Conservation (phyloP, 2,113 vertebrate species). For the Tamias sibiricus region DNA sequence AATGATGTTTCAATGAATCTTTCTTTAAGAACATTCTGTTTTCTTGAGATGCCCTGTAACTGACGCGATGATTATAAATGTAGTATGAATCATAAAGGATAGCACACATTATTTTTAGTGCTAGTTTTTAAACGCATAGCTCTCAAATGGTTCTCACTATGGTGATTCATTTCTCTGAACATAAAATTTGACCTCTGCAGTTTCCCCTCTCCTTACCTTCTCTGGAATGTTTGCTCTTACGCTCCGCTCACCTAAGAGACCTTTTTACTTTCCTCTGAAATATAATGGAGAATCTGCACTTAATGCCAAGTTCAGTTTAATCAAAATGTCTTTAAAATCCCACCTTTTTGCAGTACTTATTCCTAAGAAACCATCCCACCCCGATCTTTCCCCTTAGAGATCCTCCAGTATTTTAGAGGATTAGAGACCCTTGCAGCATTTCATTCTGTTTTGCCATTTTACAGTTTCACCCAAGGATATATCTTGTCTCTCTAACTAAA, state of each 20-base stretch:
- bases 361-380: not conserved
- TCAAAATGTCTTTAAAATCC: not conserved
- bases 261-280: not conserved
- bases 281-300: not conserved
- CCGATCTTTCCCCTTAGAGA: not conserved
- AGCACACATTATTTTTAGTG: not conserved
- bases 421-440: not conserved
- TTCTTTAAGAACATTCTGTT: not conserved
- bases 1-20: not conserved
- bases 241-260: not conserved
- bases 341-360: constrained; percentile 13
- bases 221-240: not conserved
- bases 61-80: not conserved
- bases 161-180: not conserved
- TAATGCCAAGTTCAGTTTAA: not conserved
- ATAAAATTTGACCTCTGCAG: not conserved
- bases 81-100: not conserved
- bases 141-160: not conserved
- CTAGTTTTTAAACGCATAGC: not conserved
- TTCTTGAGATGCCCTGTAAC: not conserved
- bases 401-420: not conserved
- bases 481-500: constrained; percentile 41
- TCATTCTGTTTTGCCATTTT: not conserved
- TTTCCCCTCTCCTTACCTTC: not conserved
- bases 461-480: not conserved